Percentiles rank a stretch among this genome's conserved stretches.
Conservation (phyloP, 2,113 vertebrate species). For the Abramis brama region DNA sequence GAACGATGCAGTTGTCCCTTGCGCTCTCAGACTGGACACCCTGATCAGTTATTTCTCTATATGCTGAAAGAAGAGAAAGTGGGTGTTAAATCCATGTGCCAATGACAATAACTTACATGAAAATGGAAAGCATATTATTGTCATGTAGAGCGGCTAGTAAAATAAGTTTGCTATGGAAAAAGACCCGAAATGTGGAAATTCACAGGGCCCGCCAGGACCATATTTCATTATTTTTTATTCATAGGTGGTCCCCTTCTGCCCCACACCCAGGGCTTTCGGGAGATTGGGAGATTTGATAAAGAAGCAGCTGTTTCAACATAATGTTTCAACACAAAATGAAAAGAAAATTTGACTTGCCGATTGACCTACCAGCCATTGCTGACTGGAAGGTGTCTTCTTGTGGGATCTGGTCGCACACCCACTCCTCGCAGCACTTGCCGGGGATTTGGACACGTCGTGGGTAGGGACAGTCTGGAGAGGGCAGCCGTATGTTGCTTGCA, state of each 20-base stretch:
- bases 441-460: conserved; percentile 68
- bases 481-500: conserved; percentile 65
- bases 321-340: not conserved
- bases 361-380: conserved; percentile 67
- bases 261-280: not conserved
- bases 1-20: conserved; percentile 80
- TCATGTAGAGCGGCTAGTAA: not conserved
- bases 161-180: not conserved
- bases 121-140: not conserved
- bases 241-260: not conserved
- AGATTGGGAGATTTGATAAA: not conserved
- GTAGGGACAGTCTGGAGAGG: conserved; percentile 71
- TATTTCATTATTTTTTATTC: not conserved
- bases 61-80: conserved; percentile 59
- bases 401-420: conserved; percentile 71
- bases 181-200: not conserved
- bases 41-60: conserved; percentile 60
- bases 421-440: conserved; percentile 81
- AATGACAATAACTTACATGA: not conserved
- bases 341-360: conserved; percentile 39
- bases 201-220: not conserved
- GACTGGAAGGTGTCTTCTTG: conserved; percentile 61
- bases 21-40: conserved; percentile 60
- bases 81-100: conserved; percentile 53
- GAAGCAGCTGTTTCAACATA: not conserved